A percentile compares a stretch with the other conserved stretches of the same genome.
These are phyloP conservation scores for Melanocharis versteri DNA, from an alignment of 2,113 vertebrate genomes.

Conservation along the genomic window DNA sequence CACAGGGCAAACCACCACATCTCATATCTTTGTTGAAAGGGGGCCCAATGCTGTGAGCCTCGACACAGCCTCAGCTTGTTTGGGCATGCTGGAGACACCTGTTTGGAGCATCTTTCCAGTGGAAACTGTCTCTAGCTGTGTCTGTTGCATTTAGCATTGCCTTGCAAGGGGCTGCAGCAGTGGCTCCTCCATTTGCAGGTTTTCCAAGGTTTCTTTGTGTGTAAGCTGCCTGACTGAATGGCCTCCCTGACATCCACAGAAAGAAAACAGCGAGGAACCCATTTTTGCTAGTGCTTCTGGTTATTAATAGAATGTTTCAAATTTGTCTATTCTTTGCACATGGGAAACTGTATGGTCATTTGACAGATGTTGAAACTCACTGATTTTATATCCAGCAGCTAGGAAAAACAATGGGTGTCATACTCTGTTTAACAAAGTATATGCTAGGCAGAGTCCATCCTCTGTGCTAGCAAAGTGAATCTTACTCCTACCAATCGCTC, in stretches of 20 bases:
- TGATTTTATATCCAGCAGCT: constrained; percentile 40
- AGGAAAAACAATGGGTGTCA: constrained; percentile 56
- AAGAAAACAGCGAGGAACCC: background rate
- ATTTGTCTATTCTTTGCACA: constrained; percentile 56
- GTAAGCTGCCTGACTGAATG: background rate
- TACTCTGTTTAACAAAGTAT: constrained; percentile 43
- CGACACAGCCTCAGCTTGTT: background rate
- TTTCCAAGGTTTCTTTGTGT: constrained; percentile 54
- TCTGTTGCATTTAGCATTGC: background rate
- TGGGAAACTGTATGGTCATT: constrained; percentile 56
- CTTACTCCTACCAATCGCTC: constrained; percentile 26
- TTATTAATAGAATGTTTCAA: constrained; percentile 60
- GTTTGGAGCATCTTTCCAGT: background rate
- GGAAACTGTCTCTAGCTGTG: background rate
- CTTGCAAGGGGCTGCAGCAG: background rate
- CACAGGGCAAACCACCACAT: fast-evolving
- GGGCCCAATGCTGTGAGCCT: background rate
- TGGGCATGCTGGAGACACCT: fast-evolving
- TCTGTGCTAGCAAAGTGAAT: constrained; percentile 44
- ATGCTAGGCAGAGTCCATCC: constrained; percentile 15
- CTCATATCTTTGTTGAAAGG: background rate
- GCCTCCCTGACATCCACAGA: constrained; percentile 18
- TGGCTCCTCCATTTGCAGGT: background rate
- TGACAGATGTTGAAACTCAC: constrained; percentile 58
- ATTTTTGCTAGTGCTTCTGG: constrained; percentile 27